These are phyloP conservation scores for Himalopsyche tibetana DNA, from an alignment of 2,888 invertebrate species.

Conservation along the genomic window DNA sequence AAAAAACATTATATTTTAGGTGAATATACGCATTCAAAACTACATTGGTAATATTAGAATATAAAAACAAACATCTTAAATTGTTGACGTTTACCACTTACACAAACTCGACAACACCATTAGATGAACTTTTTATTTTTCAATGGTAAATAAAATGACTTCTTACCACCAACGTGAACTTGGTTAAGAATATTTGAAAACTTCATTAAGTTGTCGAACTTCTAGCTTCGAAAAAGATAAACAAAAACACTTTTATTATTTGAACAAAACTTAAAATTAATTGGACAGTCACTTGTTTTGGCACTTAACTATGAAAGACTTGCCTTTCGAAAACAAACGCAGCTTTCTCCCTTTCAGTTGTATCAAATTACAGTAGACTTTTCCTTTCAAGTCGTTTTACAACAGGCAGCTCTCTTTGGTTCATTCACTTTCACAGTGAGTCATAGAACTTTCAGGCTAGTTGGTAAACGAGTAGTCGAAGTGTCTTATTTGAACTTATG, in stretches of 20 bases:
- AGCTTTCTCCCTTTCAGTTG: conserved; percentile 10
- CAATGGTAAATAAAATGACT: not conserved
- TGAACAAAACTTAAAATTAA: conserved; percentile 6
- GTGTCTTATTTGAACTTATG: not conserved
- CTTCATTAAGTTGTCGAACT: conserved; percentile 18
- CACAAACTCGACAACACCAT: too few species aligned
- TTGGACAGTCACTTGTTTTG: conserved; percentile 15
- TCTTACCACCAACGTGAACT: not conserved
- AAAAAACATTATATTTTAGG: too few species aligned
- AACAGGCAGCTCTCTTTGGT: not conserved
- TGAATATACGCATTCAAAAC: too few species aligned
- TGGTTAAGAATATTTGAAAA: not conserved
- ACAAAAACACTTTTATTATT: not conserved
- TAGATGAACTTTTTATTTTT: too few species aligned
- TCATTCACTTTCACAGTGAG: not conserved
- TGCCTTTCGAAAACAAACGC: not conserved
- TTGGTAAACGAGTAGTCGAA: not conserved
- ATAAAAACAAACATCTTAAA: too few species aligned
- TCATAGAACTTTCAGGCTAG: conserved; percentile 11
- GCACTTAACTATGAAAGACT: conserved; percentile 6
- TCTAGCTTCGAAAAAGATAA: not conserved
- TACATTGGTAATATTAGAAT: too few species aligned
- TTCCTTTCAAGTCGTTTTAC: conserved; percentile 23
- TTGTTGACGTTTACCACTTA: too few species aligned
- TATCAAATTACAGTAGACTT: conserved; percentile 20